These are phyloP conservation scores for Stercorarius parasiticus DNA, from an alignment of 2,113 vertebrate species.

Conservation along the genomic window DNA sequence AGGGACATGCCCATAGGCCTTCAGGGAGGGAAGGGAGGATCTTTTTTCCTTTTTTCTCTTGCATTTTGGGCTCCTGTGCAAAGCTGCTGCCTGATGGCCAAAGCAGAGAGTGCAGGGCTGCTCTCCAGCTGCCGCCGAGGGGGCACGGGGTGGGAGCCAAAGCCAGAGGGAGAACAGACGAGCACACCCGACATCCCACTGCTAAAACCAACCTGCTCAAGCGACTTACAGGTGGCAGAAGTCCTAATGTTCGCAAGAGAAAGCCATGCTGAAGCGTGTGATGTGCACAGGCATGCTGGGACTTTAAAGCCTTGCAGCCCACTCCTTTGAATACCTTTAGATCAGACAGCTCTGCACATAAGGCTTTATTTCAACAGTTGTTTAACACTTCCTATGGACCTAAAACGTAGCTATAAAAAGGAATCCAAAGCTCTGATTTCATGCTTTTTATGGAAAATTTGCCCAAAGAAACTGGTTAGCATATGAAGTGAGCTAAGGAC, in stretches of 20 bases:
- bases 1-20: neutral
- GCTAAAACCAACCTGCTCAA: neutral
- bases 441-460: neutral
- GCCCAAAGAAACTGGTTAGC: neutral
- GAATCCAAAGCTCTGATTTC: neutral
- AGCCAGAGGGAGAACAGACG: neutral
- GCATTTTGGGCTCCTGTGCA: fast-evolving
- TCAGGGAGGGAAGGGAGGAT: neutral
- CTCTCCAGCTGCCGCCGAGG: neutral
- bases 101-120: fast-evolving
- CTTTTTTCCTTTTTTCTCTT: neutral
- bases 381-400: conserved; percentile 30
- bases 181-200: neutral
- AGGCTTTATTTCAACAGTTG: conserved; percentile 24
- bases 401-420: conserved; percentile 12
- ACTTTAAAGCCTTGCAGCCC: neutral
- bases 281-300: neutral
- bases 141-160: fast-evolving
- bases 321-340: conserved; percentile 27
- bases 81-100: neutral
- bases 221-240: neutral
- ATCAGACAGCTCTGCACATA: neutral
- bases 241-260: neutral
- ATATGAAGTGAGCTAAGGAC: neutral
- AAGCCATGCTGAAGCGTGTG: neutral